These are phyloP conservation scores for Denticeps clupeoides DNA, from an alignment of 2,797 vertebrate species.

Conservation along the genomic window DNA sequence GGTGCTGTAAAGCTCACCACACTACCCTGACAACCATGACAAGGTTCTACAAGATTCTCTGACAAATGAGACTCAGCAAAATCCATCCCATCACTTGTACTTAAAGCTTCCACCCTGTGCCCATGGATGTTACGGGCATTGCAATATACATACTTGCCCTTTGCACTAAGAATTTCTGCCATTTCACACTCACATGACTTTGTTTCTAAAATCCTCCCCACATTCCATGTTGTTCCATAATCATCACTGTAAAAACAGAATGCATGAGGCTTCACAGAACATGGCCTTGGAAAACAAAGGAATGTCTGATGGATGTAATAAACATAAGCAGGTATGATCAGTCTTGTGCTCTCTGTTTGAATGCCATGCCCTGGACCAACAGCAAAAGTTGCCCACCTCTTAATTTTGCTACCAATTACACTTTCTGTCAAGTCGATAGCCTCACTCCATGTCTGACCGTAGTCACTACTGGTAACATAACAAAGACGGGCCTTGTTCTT, in stretches of 20 bases:
- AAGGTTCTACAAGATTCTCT: slow-evolving; percentile 54
- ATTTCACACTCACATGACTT: slow-evolving; percentile 76
- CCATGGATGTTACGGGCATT: slow-evolving; percentile 61
- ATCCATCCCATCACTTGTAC: slow-evolving; percentile 47
- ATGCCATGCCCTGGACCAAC: slow-evolving; percentile 88
- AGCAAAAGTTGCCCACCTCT: slow-evolving; percentile 78
- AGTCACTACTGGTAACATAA: slow-evolving; percentile 63
- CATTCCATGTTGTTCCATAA: slow-evolving; percentile 62
- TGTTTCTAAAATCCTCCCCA: slow-evolving; percentile 51
- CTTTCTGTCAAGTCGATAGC: slow-evolving; percentile 63
- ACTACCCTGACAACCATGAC: slow-evolving; percentile 78
- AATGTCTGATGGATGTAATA: slow-evolving; percentile 51
- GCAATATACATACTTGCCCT: slow-evolving; percentile 64
- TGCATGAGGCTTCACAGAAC: slow-evolving; percentile 52
- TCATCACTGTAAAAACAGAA: slow-evolving; percentile 79
- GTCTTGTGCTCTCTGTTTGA: slow-evolving; percentile 63
- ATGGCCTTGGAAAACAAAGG: slow-evolving; percentile 43
- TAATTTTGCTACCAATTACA: slow-evolving; percentile 53
- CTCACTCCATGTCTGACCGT: slow-evolving; percentile 63
- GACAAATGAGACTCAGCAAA: slow-evolving; percentile 54
- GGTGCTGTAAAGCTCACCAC: slow-evolving; percentile 68
- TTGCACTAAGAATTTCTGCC: slow-evolving; percentile 59
- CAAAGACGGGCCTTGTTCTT: slow-evolving; percentile 70
- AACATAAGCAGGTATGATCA: slow-evolving; percentile 75
- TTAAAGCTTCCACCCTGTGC: slow-evolving; percentile 67